phyloP scores from a whole-genome alignment of 1,140 invertebrate genomes.

The Pemphigus obesinymphae region DNA sequence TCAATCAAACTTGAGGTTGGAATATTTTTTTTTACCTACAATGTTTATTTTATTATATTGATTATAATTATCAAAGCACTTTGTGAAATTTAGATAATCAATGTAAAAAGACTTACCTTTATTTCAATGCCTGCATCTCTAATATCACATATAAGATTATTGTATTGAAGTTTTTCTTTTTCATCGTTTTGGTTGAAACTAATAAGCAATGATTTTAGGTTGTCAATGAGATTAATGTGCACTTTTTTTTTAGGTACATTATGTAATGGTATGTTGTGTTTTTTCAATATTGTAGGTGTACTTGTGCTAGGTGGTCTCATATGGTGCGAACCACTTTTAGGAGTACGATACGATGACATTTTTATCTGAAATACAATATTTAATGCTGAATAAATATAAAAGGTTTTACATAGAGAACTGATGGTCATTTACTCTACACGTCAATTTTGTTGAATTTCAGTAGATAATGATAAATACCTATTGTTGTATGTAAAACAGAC shows the following conservation, averaged over 20 bases:
- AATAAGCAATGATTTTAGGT: conserved; percentile 44
- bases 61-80: too few species aligned
- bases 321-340: conserved; percentile 4
- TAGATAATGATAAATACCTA: too few species aligned
- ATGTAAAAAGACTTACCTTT: conserved; percentile 33
- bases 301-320: background rate
- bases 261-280: background rate
- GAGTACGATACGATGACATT: conserved; percentile 23
- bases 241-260: conserved; percentile 44
- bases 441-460: too few species aligned
- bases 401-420: too few species aligned
- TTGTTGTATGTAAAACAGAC: too few species aligned
- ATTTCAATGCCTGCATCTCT: conserved; percentile 50
- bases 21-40: too few species aligned
- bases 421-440: too few species aligned
- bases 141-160: conserved; percentile 52
- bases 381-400: too few species aligned
- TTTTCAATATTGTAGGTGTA: conserved; percentile 20
- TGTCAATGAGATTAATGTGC: conserved; percentile 49
- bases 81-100: too few species aligned
- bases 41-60: too few species aligned
- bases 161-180: conserved; percentile 47
- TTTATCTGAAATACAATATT: background rate
- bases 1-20: too few species aligned
- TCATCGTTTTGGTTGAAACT: conserved; percentile 43